A percentile compares a stretch with the other conserved stretches of the same genome.
These are phyloP conservation scores for Enteromius paludinosus DNA, from an alignment of 2,797 vertebrate species.

Conservation along the genomic window DNA sequence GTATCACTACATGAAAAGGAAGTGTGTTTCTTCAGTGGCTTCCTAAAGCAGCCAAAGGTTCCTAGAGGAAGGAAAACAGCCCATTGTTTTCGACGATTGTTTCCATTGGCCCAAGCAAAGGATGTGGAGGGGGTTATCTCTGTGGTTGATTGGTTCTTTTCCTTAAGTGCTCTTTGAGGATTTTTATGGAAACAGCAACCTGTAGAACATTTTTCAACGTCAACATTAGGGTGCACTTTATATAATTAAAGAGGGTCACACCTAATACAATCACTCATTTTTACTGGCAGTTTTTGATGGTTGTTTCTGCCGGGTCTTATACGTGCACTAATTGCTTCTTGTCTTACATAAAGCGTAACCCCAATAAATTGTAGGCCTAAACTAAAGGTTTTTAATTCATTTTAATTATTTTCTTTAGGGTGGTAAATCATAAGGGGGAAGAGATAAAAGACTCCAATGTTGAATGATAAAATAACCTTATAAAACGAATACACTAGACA, in stretches of 20 bases:
- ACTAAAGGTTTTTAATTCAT: not conserved
- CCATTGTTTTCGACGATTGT: constrained; percentile 76
- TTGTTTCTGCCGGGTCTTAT: constrained; percentile 2
- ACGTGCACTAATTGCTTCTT: constrained; percentile 6
- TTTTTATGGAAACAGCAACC: constrained; percentile 15
- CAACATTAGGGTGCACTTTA: constrained; percentile 6
- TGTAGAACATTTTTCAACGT: constrained; percentile 28
- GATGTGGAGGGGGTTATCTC: constrained; percentile 62
- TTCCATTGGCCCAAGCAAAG: constrained; percentile 66
- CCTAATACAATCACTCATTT: constrained; percentile 19
- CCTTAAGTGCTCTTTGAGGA: constrained; percentile 47
- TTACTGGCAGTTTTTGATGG: constrained; percentile 3
- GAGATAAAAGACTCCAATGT: not conserved
- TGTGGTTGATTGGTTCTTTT: constrained; percentile 61
- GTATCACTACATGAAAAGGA: constrained; percentile 47
- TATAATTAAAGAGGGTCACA: constrained; percentile 3
- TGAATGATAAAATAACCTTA: not conserved
- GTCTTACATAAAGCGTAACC: constrained; percentile 23
- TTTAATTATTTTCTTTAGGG: not conserved
- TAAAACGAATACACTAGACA: not conserved
- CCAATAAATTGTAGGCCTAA: constrained; percentile 12
- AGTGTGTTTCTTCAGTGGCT: constrained; percentile 63
- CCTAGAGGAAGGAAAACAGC: constrained; percentile 71
- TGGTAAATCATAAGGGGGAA: not conserved
- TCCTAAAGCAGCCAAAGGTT: constrained; percentile 60